Conservation (phyloP, 2,113 vertebrate species). For the Eidolon helvum region DNA sequence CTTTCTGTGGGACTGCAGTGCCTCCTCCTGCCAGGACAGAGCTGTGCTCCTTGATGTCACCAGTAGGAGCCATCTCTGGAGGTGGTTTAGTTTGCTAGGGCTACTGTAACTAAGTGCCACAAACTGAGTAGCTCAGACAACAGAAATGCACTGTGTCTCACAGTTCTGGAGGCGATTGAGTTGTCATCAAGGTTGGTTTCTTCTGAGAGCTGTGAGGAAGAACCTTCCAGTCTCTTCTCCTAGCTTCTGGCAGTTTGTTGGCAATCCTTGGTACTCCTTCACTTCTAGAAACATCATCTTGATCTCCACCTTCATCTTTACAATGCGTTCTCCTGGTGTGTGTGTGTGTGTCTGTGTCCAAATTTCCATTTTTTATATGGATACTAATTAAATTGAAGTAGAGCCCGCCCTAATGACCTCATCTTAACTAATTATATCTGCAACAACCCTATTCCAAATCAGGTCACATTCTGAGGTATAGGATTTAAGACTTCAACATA, state of each 20-base stretch:
- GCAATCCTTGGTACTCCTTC: not conserved
- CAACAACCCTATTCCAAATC: not conserved
- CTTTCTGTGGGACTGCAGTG: not conserved
- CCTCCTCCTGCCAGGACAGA: not conserved
- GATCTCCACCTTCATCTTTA: not conserved
- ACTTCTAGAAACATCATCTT: not conserved
- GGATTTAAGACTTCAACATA: not conserved
- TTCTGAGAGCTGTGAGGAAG: not conserved
- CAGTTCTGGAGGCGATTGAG: not conserved
- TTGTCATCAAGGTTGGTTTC: not conserved
- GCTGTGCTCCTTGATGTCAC: not conserved
- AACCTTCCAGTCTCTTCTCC: not conserved
- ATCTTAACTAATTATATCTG: not conserved
- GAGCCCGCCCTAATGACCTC: not conserved
- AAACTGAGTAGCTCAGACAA: not conserved
- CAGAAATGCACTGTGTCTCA: not conserved
- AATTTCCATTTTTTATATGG: not conserved
- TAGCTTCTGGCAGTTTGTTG: not conserved
- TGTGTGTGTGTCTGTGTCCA: not conserved
- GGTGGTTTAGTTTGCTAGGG: not conserved
- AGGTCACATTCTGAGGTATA: not conserved
- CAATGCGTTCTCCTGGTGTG: accelerated
- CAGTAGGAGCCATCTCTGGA: not conserved
- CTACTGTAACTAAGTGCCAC: not conserved
- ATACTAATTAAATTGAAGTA: not conserved